Evolutionary conservation across 2,888 invertebrate genomes (phyloP).

Genomic region (Zygothrica quintamaculata): DNA sequence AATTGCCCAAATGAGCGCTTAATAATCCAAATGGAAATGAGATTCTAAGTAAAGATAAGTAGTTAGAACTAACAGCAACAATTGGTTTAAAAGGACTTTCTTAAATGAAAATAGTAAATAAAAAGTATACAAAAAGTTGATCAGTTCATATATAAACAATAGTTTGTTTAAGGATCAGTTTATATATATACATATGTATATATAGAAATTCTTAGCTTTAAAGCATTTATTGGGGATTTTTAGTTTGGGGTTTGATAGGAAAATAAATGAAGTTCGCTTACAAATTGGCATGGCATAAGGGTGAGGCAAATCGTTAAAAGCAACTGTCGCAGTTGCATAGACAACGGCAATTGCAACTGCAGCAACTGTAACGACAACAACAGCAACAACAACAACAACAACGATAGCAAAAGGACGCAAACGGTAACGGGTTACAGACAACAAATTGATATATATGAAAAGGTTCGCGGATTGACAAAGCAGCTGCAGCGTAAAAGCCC

Average conservation of each 20-base stretch:
- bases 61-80: no score
- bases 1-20: no score
- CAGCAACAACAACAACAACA: constrained; percentile 47
- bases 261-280: constrained; percentile 46
- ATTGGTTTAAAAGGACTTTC: no score
- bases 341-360: constrained; percentile 21
- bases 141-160: no score
- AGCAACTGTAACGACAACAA: constrained; percentile 45
- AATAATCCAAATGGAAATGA: no score
- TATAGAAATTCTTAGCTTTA: neutral
- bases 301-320: constrained; percentile 35
- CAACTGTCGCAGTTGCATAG: constrained; percentile 47
- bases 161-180: no score
- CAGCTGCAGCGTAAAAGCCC: constrained; percentile 72
- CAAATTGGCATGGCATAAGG: constrained; percentile 41
- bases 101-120: no score
- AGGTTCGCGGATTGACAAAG: constrained; percentile 75
- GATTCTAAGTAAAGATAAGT: no score
- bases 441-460: constrained; percentile 78
- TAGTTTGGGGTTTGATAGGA: constrained; percentile 2
- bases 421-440: constrained; percentile 53
- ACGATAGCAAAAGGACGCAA: constrained; percentile 32
- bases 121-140: no score
- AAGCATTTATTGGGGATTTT: constrained; percentile 5
- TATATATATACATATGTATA: no score